Evolutionary conservation across 2,797 vertebrate genomes (phyloP).

Genomic region (Pygocentrus nattereri): DNA sequence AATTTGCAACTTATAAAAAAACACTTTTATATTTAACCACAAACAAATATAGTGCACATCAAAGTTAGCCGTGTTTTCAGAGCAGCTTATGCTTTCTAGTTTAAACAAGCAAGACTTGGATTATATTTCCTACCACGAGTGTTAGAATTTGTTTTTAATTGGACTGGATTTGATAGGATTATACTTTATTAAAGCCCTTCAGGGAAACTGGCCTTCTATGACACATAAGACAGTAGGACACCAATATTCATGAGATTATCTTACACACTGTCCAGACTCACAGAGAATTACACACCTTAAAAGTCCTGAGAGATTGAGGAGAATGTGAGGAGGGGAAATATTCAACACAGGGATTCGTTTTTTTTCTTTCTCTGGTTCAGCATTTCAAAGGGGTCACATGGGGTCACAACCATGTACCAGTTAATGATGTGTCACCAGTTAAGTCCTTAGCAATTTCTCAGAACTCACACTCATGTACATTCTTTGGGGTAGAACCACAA

Average conservation of each 20-base stretch:
- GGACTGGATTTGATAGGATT: constrained; percentile 17
- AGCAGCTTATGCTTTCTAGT: background rate
- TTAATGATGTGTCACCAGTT: background rate
- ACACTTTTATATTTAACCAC: background rate
- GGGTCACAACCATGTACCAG: background rate
- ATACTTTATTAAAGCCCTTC: constrained; percentile 4
- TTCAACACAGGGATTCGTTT: background rate
- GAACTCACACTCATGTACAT: background rate
- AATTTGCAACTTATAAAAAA: background rate
- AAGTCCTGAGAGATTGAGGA: background rate
- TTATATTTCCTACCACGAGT: background rate
- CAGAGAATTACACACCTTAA: background rate
- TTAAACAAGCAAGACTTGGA: background rate
- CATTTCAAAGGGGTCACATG: background rate
- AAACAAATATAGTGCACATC: background rate
- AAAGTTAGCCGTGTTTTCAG: background rate
- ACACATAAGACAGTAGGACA: background rate
- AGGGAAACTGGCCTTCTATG: background rate
- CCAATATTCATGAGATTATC: background rate
- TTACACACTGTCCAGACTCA: background rate
- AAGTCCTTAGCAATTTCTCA: background rate
- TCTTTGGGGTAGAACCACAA: background rate
- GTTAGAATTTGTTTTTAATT: constrained; percentile 1
- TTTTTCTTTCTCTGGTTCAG: background rate
- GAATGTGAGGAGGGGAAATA: background rate